phyloP scores from a whole-genome alignment of 1,140 invertebrate species.

The Stenopsyche tienmushanensis region DNA sequence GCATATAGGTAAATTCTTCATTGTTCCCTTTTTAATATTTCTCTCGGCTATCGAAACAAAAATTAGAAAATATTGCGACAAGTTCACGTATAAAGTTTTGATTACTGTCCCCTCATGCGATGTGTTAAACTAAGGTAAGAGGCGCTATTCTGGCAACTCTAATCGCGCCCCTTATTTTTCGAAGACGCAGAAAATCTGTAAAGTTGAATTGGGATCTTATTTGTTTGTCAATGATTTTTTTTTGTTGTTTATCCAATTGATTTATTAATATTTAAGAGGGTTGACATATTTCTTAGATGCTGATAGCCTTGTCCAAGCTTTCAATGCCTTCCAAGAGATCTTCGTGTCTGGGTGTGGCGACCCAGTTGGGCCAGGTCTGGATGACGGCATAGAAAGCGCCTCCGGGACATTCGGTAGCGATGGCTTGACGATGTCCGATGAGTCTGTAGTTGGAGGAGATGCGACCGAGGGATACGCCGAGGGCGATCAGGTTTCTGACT shows the following conservation, averaged over 20 bases:
- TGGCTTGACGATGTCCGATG: slow-evolving; percentile 68
- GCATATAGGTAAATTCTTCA: no score
- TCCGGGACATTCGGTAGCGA: slow-evolving; percentile 70
- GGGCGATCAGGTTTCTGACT: slow-evolving; percentile 60
- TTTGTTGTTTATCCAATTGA: background rate
- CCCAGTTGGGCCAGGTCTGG: slow-evolving; percentile 62
- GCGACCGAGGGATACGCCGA: slow-evolving; percentile 61
- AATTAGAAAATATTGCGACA: no score
- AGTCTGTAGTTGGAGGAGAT: slow-evolving; percentile 65
- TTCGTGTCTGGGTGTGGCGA: slow-evolving; percentile 14
- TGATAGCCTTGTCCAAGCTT: background rate
- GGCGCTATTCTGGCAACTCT: background rate
- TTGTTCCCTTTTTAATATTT: no score
- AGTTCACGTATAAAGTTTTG: no score
- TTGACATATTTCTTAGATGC: background rate
- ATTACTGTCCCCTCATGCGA: no score
- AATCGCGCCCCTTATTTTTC: no score
- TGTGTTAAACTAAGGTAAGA: background rate
- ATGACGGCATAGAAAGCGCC: slow-evolving; percentile 63
- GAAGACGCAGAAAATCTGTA: background rate
- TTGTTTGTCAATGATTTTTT: background rate
- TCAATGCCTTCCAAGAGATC: slow-evolving; percentile 6
- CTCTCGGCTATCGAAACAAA: no score
- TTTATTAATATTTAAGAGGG: background rate
- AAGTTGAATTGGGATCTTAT: background rate